Evolutionary conservation across 2,113 vertebrate genomes (phyloP).

Genomic region (Girardinichthys multiradiatus): DNA sequence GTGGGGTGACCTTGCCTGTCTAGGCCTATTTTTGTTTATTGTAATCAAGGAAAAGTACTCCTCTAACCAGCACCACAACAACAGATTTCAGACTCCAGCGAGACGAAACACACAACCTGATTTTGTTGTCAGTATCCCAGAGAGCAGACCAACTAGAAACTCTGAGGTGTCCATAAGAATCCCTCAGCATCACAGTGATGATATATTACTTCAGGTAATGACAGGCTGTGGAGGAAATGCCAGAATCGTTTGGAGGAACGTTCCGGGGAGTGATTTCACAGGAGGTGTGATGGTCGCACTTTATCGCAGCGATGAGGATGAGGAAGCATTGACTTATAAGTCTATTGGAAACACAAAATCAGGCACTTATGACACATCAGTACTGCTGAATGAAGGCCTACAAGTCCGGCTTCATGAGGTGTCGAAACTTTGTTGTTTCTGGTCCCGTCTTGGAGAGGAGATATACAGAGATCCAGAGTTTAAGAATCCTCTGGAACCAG

Average conservation of each 20-base stretch:
- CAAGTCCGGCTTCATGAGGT: constrained; percentile 51
- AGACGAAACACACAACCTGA: constrained; percentile 14
- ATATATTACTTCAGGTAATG: constrained; percentile 26
- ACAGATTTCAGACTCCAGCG: not conserved
- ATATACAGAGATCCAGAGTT: constrained; percentile 42
- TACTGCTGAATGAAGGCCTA: constrained; percentile 45
- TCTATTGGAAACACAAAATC: not conserved
- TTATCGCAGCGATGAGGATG: constrained; percentile 7
- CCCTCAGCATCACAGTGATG: not conserved
- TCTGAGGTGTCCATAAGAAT: not conserved
- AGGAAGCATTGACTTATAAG: not conserved
- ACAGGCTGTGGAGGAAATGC: constrained; percentile 42
- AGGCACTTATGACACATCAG: constrained; percentile 37
- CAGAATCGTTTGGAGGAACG: constrained; percentile 37
- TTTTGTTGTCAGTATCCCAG: constrained; percentile 37
- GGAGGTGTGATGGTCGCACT: constrained; percentile 30
- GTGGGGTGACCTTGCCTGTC: constrained; percentile 54
- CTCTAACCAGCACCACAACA: not conserved
- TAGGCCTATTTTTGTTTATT: constrained; percentile 65
- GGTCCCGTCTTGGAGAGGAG: constrained; percentile 36
- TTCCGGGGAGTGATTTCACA: constrained; percentile 2
- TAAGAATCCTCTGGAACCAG: not conserved
- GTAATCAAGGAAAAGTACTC: constrained; percentile 43
- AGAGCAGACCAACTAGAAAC: not conserved
- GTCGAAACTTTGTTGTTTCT: constrained; percentile 32